Evolutionary conservation across 2,113 vertebrate species (phyloP).

Genomic region (Corythaixoides concolor): DNA sequence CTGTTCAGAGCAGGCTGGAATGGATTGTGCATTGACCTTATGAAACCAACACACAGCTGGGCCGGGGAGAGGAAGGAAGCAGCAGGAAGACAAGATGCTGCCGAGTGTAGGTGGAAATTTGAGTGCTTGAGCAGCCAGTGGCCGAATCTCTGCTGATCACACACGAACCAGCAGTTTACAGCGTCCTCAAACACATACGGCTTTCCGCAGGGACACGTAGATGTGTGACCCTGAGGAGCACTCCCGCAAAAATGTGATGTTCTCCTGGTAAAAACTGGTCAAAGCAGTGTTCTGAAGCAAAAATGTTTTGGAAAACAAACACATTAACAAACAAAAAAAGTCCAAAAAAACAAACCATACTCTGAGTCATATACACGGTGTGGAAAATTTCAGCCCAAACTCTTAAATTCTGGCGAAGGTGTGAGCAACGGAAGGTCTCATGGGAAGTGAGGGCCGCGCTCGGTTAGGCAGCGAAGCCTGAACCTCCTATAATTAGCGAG

Average conservation of each 20-base stretch:
- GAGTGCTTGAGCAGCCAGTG: background rate
- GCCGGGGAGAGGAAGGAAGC: background rate
- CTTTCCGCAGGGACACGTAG: background rate
- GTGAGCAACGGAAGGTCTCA: background rate
- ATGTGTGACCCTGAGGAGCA: background rate
- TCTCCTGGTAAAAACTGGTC: background rate
- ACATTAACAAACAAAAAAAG: background rate
- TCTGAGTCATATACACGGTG: rapidly evolving
- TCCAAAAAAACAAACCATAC: background rate
- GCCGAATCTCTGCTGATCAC: too few species aligned
- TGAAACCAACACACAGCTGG: background rate
- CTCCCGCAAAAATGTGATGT: background rate
- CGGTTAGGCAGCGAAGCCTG: background rate
- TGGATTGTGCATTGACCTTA: rapidly evolving
- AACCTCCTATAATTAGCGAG: slow-evolving; percentile 22
- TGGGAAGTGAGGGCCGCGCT: background rate
- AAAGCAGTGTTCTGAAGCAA: background rate
- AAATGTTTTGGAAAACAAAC: background rate
- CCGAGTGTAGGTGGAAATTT: background rate
- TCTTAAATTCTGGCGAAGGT: background rate
- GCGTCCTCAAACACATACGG: background rate
- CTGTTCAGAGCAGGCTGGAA: background rate
- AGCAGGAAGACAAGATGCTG: background rate
- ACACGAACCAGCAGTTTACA: background rate
- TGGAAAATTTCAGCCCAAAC: slow-evolving; percentile 3